Base-by-base conservation (phyloP, 2,797 vertebrate genomes). In the Darevskia mixta region DNA sequence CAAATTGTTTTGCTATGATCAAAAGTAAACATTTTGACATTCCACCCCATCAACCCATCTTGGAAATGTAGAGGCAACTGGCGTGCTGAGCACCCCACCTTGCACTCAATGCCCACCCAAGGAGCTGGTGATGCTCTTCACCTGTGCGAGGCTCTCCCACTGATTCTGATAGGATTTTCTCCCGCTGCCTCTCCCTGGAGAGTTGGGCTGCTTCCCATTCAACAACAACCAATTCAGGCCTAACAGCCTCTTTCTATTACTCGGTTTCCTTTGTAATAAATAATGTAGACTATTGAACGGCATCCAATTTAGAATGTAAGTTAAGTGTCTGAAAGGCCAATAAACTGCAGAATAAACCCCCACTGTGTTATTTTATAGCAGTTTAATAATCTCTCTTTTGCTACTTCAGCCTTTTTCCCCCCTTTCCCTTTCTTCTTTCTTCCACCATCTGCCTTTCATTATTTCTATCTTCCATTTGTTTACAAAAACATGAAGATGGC, bases 201-300 rank as follows among this genome's bases (percentile, higher is more conserved):
- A 61, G 27, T n/a, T 80, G 49, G 69, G 25, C 55, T 43, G 35
- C 18, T 45, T 64, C 38, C 79, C 49, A 32, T 75, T 73, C 79
- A 87, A n/a, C 49, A 73, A 64, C 49, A 73, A 58, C 86, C 79
- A 64, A 81, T 87, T 87, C 78, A 73, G 49, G 78, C 78, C 69
- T 75, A 87, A 87, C 55, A 73, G 79, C 38, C 86, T n/a, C 35
- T 75, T 87, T 87, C 79, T 81, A 87, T 81, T 87, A 25, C 82
- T 38, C 27, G 10, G 82, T 73, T 84, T 75, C 86, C 75, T 87
- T 81, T 73, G 79, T 87, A 81, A 87, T 87, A 87, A 87, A 87
- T 87, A 87, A 87, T 87, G 86, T 75, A 87, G 35, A 58, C 86
- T 81, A 73, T 87, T 87, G 86, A 87, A 81, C 38, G 29, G 78